Conservation (phyloP, 2,797 vertebrate species). For the Euphonia xanthogaster region DNA sequence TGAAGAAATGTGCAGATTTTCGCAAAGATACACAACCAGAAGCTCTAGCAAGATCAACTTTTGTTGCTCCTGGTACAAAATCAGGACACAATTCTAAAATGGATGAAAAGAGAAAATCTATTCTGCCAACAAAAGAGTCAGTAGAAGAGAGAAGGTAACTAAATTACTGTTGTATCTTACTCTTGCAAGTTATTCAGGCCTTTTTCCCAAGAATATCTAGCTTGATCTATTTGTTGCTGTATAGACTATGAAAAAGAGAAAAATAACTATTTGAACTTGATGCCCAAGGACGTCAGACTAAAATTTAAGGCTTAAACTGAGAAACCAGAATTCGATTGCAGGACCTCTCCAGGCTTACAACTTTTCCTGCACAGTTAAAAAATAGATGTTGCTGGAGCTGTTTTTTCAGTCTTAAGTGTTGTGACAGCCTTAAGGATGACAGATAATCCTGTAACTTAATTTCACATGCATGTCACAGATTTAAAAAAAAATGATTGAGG, state of each 20-base stretch:
- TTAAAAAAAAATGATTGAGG: not conserved
- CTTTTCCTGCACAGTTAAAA: not conserved
- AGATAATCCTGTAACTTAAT: not conserved
- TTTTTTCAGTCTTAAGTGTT: not conserved
- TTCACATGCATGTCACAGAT: not conserved
- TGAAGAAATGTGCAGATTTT: not conserved
- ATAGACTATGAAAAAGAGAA: not conserved
- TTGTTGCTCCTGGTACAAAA: not conserved
- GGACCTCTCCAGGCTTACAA: not conserved
- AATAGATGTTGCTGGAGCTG: not conserved
- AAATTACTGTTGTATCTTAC: not conserved
- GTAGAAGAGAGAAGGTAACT: conserved; percentile 83
- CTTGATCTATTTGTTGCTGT: not conserved
- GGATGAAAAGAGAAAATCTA: not conserved
- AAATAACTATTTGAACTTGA: not conserved
- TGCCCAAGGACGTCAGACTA: not conserved
- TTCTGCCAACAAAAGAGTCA: conserved; percentile 64
- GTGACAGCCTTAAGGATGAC: not conserved
- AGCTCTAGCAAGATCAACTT: not conserved
- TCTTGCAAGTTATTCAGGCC: not conserved
- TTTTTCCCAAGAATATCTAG: not conserved
- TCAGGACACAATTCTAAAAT: conserved; percentile 28
- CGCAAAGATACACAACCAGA: not conserved
- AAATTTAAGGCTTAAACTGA: not conserved
- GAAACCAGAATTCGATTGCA: not conserved